Conservation (phyloP, 1,140 invertebrate species). For the Hirudo medicinalis region DNA sequence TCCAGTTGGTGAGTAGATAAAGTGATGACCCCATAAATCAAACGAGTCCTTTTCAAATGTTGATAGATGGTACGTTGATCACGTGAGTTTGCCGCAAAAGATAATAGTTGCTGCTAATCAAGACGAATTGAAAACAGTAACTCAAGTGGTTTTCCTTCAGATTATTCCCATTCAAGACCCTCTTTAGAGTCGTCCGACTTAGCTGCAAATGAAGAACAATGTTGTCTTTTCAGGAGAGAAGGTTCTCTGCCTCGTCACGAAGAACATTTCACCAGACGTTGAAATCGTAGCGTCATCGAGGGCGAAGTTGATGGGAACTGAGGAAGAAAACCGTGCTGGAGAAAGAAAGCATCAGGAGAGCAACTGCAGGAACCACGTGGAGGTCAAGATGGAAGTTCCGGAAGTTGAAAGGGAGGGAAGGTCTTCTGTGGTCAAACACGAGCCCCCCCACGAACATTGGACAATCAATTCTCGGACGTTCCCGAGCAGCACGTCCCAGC, state of each 20-base stretch:
- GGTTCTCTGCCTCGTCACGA: not conserved
- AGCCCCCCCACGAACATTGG: no score
- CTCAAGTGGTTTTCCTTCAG: slow-evolving; percentile 8
- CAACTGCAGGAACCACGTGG: no score
- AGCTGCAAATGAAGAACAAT: not conserved
- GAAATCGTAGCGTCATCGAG: slow-evolving; percentile 11
- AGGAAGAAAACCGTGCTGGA: no score
- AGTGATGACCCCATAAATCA: slow-evolving; percentile 18
- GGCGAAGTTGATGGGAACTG: no score
- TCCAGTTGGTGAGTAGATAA: slow-evolving; percentile 13
- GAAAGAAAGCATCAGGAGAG: no score
- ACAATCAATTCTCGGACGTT: no score
- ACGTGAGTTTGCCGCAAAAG: not conserved
- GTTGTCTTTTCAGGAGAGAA: slow-evolving; percentile 10
- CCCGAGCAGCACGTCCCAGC: no score
- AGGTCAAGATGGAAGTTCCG: no score
- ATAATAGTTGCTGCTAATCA: slow-evolving; percentile 15
- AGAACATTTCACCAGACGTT: slow-evolving; percentile 11
- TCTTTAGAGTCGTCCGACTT: no score
- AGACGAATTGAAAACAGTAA: slow-evolving; percentile 15
- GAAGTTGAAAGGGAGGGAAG: no score
- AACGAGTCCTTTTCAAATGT: slow-evolving; percentile 16
- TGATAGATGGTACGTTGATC: slow-evolving; percentile 12
- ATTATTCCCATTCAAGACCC: slow-evolving; percentile 2
- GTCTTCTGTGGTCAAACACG: no score